A percentile compares a stretch with the other conserved stretches of the same genome.
These are phyloP conservation scores for Harmothoe impar DNA, from an alignment of 2,888 invertebrate genomes.

Conservation along the genomic window DNA sequence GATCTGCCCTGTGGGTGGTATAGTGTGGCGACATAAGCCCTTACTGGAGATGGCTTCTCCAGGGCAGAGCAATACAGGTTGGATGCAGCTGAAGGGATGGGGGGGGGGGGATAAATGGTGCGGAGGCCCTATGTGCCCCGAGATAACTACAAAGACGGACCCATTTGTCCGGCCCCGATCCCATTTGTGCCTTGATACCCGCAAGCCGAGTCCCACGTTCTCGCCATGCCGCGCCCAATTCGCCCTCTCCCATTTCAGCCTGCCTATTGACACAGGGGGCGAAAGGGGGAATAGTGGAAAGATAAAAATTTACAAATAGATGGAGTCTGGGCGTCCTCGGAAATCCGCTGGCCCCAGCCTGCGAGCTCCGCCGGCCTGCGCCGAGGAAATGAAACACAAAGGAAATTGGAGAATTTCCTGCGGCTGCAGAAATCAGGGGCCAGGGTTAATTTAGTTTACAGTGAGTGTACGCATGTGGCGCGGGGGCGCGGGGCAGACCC, in stretches of 20 bases:
- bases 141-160: slow-evolving; percentile 34
- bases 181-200: slow-evolving; percentile 40
- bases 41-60: not conserved
- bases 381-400: slow-evolving; percentile 56
- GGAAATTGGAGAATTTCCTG: slow-evolving; percentile 61
- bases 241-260: slow-evolving; percentile 25
- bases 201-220: not conserved
- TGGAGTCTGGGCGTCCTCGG: slow-evolving; percentile 45
- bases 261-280: slow-evolving; percentile 40
- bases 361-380: not conserved
- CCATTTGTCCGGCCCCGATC: slow-evolving; percentile 4
- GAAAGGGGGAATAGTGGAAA: not conserved
- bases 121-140: not conserved
- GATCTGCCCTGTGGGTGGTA: not conserved
- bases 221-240: not conserved
- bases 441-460: slow-evolving; percentile 60
- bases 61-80: not conserved
- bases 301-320: slow-evolving; percentile 62
- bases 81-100: not conserved
- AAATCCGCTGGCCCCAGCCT: slow-evolving; percentile 15
- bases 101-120: not conserved
- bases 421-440: slow-evolving; percentile 33
- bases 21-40: slow-evolving; percentile 1
- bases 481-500: slow-evolving; percentile 1
- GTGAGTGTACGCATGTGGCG: slow-evolving; percentile 53